Conservation (phyloP, 2,888 invertebrate species). For the Protophormia terraenovae region DNA sequence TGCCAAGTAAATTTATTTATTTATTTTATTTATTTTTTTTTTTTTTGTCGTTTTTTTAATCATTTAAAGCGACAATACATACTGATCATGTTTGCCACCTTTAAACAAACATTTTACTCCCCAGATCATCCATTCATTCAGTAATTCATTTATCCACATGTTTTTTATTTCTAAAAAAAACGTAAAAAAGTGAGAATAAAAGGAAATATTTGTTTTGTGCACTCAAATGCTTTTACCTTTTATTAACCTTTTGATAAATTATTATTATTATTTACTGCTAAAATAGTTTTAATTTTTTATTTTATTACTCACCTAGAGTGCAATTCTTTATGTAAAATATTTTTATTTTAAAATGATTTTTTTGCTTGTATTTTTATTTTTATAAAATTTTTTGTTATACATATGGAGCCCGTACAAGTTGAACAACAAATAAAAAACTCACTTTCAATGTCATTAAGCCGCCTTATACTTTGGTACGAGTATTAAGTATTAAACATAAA, state of each 20-base stretch:
- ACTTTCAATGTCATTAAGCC: constrained; percentile 62
- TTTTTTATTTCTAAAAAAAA: neutral
- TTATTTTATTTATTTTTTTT: neutral
- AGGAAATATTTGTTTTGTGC: neutral
- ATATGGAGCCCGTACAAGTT: constrained; percentile 1
- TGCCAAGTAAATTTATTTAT: neutral
- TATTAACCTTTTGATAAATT: neutral
- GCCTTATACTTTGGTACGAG: constrained; percentile 24
- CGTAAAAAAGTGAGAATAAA: neutral
- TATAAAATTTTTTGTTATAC: neutral
- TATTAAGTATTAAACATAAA: neutral
- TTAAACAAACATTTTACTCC: neutral
- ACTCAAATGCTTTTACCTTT: neutral
- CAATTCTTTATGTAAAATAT: constrained; percentile 16
- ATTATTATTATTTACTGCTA: neutral
- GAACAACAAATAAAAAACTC: constrained; percentile 11
- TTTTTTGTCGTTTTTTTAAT: neutral
- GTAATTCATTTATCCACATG: neutral
- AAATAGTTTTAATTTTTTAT: neutral
- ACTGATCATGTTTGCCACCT: neutral
- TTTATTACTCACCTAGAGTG: constrained; percentile 14
- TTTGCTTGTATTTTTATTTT: neutral
- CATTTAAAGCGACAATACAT: neutral
- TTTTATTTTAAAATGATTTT: neutral
- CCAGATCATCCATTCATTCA: neutral